Evolutionary conservation across 1,140 invertebrate genomes (phyloP).

Genomic region (Augochlora pura): DNA sequence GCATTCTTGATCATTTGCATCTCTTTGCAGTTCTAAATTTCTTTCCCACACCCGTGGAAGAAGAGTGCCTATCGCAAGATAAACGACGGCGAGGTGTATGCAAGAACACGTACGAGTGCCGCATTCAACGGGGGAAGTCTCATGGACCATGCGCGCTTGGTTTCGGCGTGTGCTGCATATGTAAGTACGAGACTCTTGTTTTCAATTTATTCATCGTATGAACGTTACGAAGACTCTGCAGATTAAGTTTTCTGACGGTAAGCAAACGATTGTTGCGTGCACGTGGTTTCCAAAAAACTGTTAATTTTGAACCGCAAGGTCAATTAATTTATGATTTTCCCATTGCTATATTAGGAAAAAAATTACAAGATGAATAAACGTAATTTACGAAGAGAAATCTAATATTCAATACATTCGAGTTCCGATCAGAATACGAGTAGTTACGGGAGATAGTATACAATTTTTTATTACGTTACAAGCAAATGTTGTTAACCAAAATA

Average conservation of each 20-base stretch:
- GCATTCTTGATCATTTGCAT: conserved; percentile 29
- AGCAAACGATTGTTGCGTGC: neutral
- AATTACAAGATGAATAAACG: too few species aligned
- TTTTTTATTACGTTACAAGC: too few species aligned
- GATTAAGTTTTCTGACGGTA: neutral
- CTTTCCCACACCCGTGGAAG: conserved; percentile 88
- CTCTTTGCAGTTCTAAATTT: conserved; percentile 86
- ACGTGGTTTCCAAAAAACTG: neutral
- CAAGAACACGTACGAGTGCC: conserved; percentile 91
- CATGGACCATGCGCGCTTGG: conserved; percentile 90
- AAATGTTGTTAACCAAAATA: too few species aligned
- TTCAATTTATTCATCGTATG: neutral
- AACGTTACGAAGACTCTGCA: conserved; percentile 5
- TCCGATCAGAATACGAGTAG: too few species aligned
- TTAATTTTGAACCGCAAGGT: neutral
- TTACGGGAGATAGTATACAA: too few species aligned
- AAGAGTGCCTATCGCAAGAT: conserved; percentile 87
- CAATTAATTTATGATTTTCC: too few species aligned
- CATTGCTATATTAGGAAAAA: too few species aligned
- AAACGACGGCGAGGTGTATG: conserved; percentile 87
- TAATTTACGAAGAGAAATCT: too few species aligned
- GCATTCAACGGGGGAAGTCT: conserved; percentile 87
- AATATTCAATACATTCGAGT: too few species aligned
- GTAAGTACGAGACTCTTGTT: conserved; percentile 82
- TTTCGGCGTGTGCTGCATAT: conserved; percentile 93